Conservation (phyloP, 2,113 vertebrate species). For the Macaca nemestrina region DNA sequence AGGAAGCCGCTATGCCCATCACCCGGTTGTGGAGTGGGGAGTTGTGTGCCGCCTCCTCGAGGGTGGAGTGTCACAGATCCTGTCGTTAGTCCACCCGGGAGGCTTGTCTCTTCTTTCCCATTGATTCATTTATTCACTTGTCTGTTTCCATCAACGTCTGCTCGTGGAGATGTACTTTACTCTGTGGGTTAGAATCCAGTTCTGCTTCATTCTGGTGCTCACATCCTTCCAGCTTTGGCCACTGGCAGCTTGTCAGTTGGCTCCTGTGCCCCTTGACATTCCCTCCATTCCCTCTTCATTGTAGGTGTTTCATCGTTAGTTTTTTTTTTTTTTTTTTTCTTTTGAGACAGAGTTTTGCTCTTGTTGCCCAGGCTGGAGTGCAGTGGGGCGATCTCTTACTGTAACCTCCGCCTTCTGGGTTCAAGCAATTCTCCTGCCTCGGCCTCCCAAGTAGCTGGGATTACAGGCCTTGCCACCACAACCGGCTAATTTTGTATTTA, state of each 20-base stretch:
- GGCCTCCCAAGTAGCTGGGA: too few relatives aligned
- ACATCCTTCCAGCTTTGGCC: neutral
- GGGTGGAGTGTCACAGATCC: neutral
- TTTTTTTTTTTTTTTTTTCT: neutral
- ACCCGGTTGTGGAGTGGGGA: fast-evolving
- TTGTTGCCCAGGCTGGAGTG: too few relatives aligned
- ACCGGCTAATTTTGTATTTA: too few relatives aligned
- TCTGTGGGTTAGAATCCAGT: neutral
- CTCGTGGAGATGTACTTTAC: neutral
- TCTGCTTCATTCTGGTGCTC: neutral
- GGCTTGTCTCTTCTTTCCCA: neutral
- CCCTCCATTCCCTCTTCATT: too few relatives aligned
- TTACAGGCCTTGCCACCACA: too few relatives aligned
- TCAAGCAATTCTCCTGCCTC: too few relatives aligned
- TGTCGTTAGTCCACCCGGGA: neutral
- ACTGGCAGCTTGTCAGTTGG: neutral
- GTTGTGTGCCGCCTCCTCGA: too few relatives aligned
- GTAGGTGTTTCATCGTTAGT: neutral
- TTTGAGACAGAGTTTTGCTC: too few relatives aligned
- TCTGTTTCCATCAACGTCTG: neutral
- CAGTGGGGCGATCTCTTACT: too few relatives aligned
- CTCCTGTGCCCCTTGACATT: neutral
- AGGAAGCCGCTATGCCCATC: neutral
- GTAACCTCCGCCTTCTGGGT: too few relatives aligned
- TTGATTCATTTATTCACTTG: too few relatives aligned